phyloP scores from a whole-genome alignment of 64 coral and sea anemone species.

The Dendrophyllia cribrosa region DNA sequence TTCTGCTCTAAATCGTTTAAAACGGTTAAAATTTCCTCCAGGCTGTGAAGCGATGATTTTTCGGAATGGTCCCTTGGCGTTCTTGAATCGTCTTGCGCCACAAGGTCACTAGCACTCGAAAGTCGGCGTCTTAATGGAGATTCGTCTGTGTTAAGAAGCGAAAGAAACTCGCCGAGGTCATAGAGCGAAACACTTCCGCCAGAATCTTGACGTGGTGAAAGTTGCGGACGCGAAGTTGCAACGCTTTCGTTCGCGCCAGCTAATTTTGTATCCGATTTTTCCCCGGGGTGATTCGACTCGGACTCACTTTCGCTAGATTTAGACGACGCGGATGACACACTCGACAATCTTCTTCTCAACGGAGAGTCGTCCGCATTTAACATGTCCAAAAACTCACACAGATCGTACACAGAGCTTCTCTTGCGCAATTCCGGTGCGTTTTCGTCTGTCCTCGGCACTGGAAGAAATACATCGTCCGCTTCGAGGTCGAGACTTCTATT shows the following conservation, averaged over 20 bases:
- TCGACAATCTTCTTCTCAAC: slow-evolving; percentile 77
- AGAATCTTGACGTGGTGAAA: slow-evolving; percentile 80
- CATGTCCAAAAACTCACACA: slow-evolving; percentile 71
- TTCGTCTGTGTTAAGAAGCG: slow-evolving; percentile 73
- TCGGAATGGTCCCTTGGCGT: slow-evolving; percentile 5
- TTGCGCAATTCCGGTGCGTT: slow-evolving; percentile 20
- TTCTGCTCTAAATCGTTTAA: slow-evolving; percentile 69
- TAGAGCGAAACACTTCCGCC: slow-evolving; percentile 67
- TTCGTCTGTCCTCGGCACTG: slow-evolving; percentile 21
- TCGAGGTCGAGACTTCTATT: slow-evolving; percentile 64
- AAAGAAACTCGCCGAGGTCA: slow-evolving; percentile 86
- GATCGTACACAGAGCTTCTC: slow-evolving; percentile 78
- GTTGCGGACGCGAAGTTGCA: slow-evolving; percentile 6
- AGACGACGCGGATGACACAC: slow-evolving; percentile 38
- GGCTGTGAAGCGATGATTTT: slow-evolving; percentile 59
- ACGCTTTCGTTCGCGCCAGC: neutral
- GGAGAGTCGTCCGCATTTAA: slow-evolving; percentile 81
- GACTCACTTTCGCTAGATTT: slow-evolving; percentile 14
- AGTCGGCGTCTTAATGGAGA: slow-evolving; percentile 78
- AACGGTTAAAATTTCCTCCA: slow-evolving; percentile 83
- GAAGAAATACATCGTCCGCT: slow-evolving; percentile 80
- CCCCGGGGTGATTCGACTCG: neutral
- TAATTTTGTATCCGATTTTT: neutral
- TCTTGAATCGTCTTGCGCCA: slow-evolving; percentile 5
- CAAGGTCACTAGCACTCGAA: slow-evolving; percentile 52